Evolutionary conservation across 2,888 invertebrate species (phyloP).

Genomic region (Melanotus villosus): DNA sequence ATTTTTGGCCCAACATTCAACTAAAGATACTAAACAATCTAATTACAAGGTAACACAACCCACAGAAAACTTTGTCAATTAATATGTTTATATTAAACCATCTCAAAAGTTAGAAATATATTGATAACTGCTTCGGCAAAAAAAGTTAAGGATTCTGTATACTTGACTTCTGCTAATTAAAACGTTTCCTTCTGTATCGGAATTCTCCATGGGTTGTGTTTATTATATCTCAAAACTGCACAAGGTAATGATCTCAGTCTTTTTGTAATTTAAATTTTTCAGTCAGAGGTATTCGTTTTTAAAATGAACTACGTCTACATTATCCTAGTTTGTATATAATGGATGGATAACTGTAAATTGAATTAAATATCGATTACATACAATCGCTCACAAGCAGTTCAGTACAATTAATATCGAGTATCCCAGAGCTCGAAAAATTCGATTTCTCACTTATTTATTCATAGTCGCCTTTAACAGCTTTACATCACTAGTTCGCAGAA

Average conservation of each 20-base stretch:
- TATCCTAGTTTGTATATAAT: slow-evolving; percentile 42
- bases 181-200: too few relatives aligned
- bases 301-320: slow-evolving; percentile 43
- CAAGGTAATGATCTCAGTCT: slow-evolving; percentile 53
- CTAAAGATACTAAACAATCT: slow-evolving; percentile 41
- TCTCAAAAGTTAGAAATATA: too few relatives aligned
- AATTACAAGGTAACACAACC: slow-evolving; percentile 30
- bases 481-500: too few relatives aligned
- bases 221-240: slow-evolving; percentile 30
- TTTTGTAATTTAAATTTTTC: slow-evolving; percentile 52
- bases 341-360: slow-evolving; percentile 44
- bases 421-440: slow-evolving; percentile 24
- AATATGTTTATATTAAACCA: too few relatives aligned
- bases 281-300: slow-evolving; percentile 50
- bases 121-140: too few relatives aligned
- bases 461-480: too few relatives aligned
- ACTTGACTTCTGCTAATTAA: too few relatives aligned
- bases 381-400: slow-evolving; percentile 13
- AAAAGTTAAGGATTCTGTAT: too few relatives aligned
- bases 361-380: slow-evolving; percentile 35
- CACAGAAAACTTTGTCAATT: slow-evolving; percentile 23
- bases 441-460: background rate
- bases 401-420: slow-evolving; percentile 10
- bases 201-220: slow-evolving; percentile 25
- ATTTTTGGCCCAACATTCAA: slow-evolving; percentile 44